phyloP scores from a whole-genome alignment of 2,113 vertebrate species.

The Apus apus region DNA sequence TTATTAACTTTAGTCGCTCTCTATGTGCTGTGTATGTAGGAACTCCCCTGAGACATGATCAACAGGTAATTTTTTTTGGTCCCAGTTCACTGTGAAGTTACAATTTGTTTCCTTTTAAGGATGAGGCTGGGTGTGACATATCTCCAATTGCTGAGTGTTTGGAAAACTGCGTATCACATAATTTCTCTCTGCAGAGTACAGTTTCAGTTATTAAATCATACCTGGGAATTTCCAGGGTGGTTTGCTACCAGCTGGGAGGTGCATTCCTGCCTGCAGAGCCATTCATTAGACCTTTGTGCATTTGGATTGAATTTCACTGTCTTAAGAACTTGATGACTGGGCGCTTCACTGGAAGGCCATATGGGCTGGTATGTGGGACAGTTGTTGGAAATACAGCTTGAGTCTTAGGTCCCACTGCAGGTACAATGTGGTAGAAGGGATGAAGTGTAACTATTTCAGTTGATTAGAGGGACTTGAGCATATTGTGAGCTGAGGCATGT shows the following conservation, averaged over 20 bases:
- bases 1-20: background rate
- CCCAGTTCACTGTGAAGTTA: background rate
- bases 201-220: background rate
- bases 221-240: background rate
- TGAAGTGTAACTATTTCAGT: fast-evolving
- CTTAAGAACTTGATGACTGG: background rate
- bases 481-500: no score
- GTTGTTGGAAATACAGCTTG: fast-evolving
- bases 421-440: background rate
- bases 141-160: background rate
- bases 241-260: background rate
- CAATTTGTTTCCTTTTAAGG: background rate
- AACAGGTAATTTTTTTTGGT: background rate
- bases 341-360: background rate
- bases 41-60: background rate
- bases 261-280: background rate
- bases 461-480: background rate
- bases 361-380: fast-evolving
- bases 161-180: fast-evolving
- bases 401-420: background rate
- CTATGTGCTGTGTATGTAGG: background rate
- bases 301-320: fast-evolving
- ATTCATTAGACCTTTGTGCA: fast-evolving
- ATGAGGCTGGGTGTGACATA: fast-evolving
- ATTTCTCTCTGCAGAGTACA: background rate